Evolutionary conservation across 2,113 vertebrate species (phyloP).

Genomic region (Erpornis zantholeuca): DNA sequence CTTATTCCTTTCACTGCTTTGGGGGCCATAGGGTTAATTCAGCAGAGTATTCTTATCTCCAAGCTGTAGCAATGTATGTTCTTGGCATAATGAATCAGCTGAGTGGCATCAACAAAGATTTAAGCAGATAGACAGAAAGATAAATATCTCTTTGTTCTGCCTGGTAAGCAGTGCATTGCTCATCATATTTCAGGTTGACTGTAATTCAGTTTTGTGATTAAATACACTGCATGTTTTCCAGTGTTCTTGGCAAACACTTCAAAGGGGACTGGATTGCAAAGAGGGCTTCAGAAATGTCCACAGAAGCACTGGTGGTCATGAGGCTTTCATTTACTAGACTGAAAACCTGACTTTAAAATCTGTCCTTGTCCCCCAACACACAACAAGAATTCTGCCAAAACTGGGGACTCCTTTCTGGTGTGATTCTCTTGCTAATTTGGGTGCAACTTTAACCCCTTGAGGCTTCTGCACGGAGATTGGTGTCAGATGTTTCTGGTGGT

Average conservation of each 20-base stretch:
- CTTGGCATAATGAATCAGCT: conserved; percentile 55
- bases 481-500: not conserved
- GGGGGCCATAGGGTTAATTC: conserved; percentile 9
- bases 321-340: not conserved
- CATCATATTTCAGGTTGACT: conserved; percentile 39
- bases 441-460: not conserved
- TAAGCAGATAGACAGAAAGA: conserved; percentile 61
- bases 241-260: not conserved
- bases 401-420: not conserved
- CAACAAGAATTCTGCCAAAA: not conserved
- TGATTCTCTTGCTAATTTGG: not conserved
- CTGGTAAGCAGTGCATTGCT: not conserved
- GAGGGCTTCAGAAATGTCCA: not conserved
- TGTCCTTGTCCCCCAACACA: not conserved
- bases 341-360: not conserved
- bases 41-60: not conserved
- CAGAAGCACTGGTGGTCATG: not conserved
- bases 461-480: not conserved
- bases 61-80: not conserved
- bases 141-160: conserved; percentile 50
- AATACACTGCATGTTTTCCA: not conserved
- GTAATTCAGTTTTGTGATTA: conserved; percentile 38
- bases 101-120: conserved; percentile 58
- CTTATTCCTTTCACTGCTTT: not conserved
- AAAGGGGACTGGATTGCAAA: not conserved